phyloP scores from a whole-genome alignment of 2,113 vertebrate species.

The Pycnonotus jocosus region DNA sequence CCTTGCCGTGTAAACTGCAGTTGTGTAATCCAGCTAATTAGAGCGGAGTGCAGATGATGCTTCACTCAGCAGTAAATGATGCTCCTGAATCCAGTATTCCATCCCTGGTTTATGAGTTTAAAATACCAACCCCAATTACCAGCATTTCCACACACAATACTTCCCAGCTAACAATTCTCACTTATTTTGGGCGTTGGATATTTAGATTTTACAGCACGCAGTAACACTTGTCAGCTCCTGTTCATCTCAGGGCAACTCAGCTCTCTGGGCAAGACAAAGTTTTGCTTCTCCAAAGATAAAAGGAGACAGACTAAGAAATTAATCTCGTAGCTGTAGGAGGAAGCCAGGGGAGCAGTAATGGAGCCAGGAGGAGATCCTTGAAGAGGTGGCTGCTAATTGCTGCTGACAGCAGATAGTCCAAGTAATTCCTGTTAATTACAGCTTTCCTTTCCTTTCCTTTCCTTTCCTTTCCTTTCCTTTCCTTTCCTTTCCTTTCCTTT shows the following conservation, averaged over 20 bases:
- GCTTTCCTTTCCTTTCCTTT: no score
- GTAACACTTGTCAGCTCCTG: background rate
- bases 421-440: background rate
- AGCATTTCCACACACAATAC: background rate
- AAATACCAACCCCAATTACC: background rate
- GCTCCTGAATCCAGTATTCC: background rate
- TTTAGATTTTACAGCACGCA: background rate
- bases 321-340: background rate
- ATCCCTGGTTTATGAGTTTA: background rate
- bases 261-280: background rate
- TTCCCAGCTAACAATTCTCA: background rate
- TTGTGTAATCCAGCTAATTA: background rate
- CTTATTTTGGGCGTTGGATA: background rate
- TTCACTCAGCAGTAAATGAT: background rate
- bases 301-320: background rate
- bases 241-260: background rate
- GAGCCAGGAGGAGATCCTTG: background rate
- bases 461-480: no score
- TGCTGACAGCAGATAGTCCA: background rate
- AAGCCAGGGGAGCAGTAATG: background rate
- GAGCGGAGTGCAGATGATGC: background rate
- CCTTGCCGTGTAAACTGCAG: background rate
- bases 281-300: background rate
- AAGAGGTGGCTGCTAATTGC: background rate
- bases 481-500: no score